Evolutionary conservation across 2,113 vertebrate genomes (phyloP).

Genomic region (Thunnus thynnus): DNA sequence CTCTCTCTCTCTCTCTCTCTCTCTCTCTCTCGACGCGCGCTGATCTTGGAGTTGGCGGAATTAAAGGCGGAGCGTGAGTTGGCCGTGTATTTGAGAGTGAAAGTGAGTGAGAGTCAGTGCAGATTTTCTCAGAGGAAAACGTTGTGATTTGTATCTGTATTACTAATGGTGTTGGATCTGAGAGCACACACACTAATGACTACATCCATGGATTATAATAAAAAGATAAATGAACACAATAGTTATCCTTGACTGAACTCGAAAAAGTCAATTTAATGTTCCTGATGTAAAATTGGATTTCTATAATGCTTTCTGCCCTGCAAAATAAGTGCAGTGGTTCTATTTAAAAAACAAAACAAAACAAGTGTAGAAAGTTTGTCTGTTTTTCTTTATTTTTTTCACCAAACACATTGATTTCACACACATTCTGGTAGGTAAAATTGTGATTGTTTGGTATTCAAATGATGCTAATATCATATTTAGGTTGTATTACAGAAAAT

Average conservation of each 20-base stretch:
- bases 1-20: conserved; percentile 5
- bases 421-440: neutral
- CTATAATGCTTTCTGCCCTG: rapidly evolving
- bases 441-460: conserved; percentile 4
- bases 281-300: neutral
- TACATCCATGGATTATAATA: neutral
- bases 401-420: conserved; percentile 8
- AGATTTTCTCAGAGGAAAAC: conserved; percentile 16
- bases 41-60: conserved; percentile 70
- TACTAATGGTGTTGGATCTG: neutral
- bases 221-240: neutral
- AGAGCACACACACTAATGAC: neutral
- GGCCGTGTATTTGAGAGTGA: neutral
- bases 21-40: conserved; percentile 59
- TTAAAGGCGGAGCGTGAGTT: conserved; percentile 76
- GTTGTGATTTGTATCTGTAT: conserved; percentile 26
- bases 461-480: neutral
- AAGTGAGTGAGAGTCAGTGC: neutral
- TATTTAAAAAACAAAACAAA: neutral
- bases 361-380: neutral
- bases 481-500: conserved; percentile 35
- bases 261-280: neutral
- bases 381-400: conserved; percentile 25
- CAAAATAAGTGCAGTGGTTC: neutral
- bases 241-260: neutral